phyloP scores from a whole-genome alignment of 2,888 invertebrate genomes.

The Eilema griseolum region DNA sequence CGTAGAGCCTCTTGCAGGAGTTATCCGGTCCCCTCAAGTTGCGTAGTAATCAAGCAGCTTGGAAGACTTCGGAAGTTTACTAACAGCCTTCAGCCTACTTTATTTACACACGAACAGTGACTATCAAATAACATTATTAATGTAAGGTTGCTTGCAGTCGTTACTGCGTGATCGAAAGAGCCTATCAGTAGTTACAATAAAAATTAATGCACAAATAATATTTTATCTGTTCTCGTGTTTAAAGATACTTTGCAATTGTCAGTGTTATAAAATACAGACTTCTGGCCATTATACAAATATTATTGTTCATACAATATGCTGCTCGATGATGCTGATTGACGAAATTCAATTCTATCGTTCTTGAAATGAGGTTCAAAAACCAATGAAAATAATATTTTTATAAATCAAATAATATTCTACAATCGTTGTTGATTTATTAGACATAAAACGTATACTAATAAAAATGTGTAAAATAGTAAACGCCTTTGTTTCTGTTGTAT shows the following conservation, averaged over 20 bases:
- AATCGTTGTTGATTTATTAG: slow-evolving; percentile 42
- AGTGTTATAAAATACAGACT: slow-evolving; percentile 43
- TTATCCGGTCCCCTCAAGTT: no score
- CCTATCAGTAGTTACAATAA: slow-evolving; percentile 42
- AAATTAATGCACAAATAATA: slow-evolving; percentile 49
- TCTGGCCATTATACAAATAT: slow-evolving; percentile 35
- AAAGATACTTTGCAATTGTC: slow-evolving; percentile 48
- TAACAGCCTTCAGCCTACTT: no score
- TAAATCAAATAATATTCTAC: slow-evolving; percentile 38
- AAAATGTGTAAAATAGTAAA: slow-evolving; percentile 20
- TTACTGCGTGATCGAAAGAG: slow-evolving; percentile 37
- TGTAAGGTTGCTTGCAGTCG: slow-evolving; percentile 25
- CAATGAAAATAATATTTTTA: slow-evolving; percentile 26
- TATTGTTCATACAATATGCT: slow-evolving; percentile 37
- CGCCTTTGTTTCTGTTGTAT: slow-evolving; percentile 13
- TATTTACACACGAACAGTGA: slow-evolving; percentile 1
- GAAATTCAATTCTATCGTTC: slow-evolving; percentile 14
- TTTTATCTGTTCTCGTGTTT: slow-evolving; percentile 47
- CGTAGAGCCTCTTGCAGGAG: no score
- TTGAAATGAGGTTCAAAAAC: not conserved
- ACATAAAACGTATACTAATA: slow-evolving; percentile 36
- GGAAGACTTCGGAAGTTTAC: no score
- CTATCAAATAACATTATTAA: slow-evolving; percentile 29
- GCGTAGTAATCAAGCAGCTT: no score
- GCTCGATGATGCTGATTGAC: slow-evolving; percentile 40